Evolutionary conservation across 2,888 invertebrate genomes (phyloP).

Genomic region (Ganaspis brasiliensis): DNA sequence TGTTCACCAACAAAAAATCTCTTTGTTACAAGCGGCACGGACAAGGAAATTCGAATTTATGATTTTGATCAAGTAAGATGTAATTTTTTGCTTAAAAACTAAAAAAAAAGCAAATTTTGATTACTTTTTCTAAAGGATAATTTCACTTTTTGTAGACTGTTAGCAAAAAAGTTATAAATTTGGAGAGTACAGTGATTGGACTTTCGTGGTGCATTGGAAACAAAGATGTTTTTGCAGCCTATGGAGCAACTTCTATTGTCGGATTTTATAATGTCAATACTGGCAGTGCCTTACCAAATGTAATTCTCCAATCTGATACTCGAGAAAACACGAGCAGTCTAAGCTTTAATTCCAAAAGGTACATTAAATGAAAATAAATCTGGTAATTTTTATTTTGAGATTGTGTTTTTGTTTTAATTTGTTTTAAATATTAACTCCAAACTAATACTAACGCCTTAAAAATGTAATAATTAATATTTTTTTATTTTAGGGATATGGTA

Average conservation of each 20-base stretch:
- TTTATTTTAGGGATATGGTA: slow-evolving; percentile 71
- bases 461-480: slow-evolving; percentile 31
- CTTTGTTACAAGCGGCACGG: slow-evolving; percentile 74
- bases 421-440: no score
- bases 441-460: no score
- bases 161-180: slow-evolving; percentile 68
- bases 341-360: slow-evolving; percentile 76
- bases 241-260: slow-evolving; percentile 72
- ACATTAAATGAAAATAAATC: slow-evolving; percentile 13
- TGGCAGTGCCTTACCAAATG: slow-evolving; percentile 65
- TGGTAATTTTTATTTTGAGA: not conserved
- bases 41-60: slow-evolving; percentile 76
- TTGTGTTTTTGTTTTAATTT: no score
- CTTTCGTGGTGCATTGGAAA: slow-evolving; percentile 73
- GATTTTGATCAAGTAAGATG: slow-evolving; percentile 72
- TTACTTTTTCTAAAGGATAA: no score
- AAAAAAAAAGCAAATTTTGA: no score
- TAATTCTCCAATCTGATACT: slow-evolving; percentile 68
- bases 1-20: slow-evolving; percentile 72
- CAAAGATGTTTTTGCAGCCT: slow-evolving; percentile 72
- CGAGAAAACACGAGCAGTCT: slow-evolving; percentile 71
- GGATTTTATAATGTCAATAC: slow-evolving; percentile 72
- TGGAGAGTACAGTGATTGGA: slow-evolving; percentile 73
- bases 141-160: slow-evolving; percentile 67
- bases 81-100: not conserved